Evolutionary conservation across 2,888 invertebrate species (phyloP).

Genomic region (Anticlea derivata): DNA sequence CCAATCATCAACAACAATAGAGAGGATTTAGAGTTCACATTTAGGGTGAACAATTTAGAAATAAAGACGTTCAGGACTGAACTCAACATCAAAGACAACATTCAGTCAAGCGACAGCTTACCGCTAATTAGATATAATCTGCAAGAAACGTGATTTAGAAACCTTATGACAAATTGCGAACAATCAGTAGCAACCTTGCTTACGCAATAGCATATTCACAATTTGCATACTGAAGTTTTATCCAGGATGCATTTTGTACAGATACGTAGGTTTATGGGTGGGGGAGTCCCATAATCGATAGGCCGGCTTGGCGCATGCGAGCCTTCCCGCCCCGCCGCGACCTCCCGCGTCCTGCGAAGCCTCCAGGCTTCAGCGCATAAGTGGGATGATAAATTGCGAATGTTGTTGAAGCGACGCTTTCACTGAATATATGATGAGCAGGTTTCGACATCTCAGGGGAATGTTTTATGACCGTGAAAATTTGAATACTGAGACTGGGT

Average conservation of each 20-base stretch:
- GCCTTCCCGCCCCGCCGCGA: constrained; percentile 9
- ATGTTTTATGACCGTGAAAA: constrained; percentile 17
- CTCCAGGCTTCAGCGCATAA: constrained; percentile 23
- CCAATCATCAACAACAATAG: no score
- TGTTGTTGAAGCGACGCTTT: constrained; percentile 28
- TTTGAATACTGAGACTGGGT: constrained; percentile 1
- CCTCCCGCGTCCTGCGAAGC: constrained; percentile 24
- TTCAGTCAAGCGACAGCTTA: constrained; percentile 26
- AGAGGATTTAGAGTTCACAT: no score
- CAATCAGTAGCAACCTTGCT: constrained; percentile 4
- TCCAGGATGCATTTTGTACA: constrained; percentile 30
- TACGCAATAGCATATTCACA: constrained; percentile 23
- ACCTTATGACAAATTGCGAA: background rate
- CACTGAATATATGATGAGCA: constrained; percentile 23
- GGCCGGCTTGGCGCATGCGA: constrained; percentile 38
- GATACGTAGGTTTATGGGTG: constrained; percentile 23
- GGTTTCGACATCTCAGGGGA: constrained; percentile 8
- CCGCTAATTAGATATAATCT: constrained; percentile 21
- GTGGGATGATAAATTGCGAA: constrained; percentile 33
- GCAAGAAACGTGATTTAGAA: constrained; percentile 12
- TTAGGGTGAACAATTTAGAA: no score
- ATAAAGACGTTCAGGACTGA: constrained; percentile 1
- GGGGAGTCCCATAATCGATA: constrained; percentile 33
- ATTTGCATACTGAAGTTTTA: constrained; percentile 32
- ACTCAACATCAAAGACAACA: constrained; percentile 22